These are phyloP conservation scores for Drosophila arizonae DNA, from an alignment of 1,140 invertebrate genomes.

Conservation along the genomic window DNA sequence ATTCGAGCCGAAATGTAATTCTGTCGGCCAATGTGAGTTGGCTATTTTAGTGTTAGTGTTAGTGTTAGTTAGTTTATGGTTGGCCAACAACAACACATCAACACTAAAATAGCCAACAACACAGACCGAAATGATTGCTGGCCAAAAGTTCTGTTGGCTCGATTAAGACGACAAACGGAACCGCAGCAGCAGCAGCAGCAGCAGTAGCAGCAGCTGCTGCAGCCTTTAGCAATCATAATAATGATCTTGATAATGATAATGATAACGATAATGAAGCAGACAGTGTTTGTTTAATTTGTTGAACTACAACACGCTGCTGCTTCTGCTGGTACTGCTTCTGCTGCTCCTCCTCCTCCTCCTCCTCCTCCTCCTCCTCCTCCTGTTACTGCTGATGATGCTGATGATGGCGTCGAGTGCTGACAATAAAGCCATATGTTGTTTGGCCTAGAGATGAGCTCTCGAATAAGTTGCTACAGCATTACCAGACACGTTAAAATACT, in stretches of 20 bases:
- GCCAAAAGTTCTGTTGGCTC: conserved; percentile 53
- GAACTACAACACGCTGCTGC: conserved; percentile 6
- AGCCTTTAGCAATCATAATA: conserved; percentile 13
- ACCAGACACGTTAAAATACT: not conserved
- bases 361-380: not conserved
- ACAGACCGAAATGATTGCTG: conserved; percentile 43
- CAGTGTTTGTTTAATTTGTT: conserved; percentile 15
- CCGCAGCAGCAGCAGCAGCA: conserved; percentile 41
- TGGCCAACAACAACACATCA: conserved; percentile 57
- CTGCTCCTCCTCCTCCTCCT: not conserved
- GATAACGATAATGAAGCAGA: conserved; percentile 20
- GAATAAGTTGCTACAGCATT: not conserved
- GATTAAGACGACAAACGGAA: conserved; percentile 74
- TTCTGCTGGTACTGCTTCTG: not conserved
- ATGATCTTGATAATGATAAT: conserved; percentile 45
- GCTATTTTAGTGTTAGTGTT: conserved; percentile 50
- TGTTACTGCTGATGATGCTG: not conserved
- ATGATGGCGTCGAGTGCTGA: conserved; percentile 18
- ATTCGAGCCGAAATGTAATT: conserved; percentile 45
- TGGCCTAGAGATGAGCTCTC: conserved; percentile 27
- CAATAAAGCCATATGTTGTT: conserved; percentile 26
- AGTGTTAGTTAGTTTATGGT: conserved; percentile 52
- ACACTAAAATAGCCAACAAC: conserved; percentile 39
- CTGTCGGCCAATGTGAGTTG: conserved; percentile 34
- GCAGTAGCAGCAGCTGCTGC: not conserved